These are phyloP conservation scores for Lysandra bellargus DNA, from an alignment of 2,888 invertebrate species.

Conservation along the genomic window DNA sequence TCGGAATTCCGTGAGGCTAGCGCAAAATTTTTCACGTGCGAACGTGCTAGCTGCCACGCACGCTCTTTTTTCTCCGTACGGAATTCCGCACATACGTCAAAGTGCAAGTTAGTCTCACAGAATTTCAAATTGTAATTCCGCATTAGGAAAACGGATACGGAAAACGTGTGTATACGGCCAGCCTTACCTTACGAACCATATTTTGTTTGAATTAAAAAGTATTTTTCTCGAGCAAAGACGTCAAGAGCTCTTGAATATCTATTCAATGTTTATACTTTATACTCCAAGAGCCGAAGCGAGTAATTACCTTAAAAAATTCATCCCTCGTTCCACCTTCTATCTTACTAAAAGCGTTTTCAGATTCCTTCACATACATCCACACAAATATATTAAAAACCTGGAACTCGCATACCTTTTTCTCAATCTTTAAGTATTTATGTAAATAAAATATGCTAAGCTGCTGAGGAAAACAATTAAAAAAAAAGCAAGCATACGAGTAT, in stretches of 20 bases:
- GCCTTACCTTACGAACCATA: neutral
- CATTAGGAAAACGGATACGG: neutral
- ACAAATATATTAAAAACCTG: conserved; percentile 6
- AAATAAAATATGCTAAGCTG: neutral
- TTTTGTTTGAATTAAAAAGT: neutral
- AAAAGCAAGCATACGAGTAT: neutral
- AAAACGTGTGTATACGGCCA: neutral
- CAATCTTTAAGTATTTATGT: neutral
- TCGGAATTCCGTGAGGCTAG: no score
- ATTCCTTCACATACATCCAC: conserved; percentile 41
- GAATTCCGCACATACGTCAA: no score
- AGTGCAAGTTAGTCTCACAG: no score
- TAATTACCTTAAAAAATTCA: conserved; percentile 48
- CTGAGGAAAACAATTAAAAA: neutral
- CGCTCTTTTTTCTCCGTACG: no score
- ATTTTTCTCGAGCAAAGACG: neutral
- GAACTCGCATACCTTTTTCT: neutral
- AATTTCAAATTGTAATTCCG: no score
- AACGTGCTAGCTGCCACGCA: no score
- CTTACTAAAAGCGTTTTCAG: conserved; percentile 46
- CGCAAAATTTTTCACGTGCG: no score
- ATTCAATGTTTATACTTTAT: conserved; percentile 19
- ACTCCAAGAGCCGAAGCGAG: conserved; percentile 37
- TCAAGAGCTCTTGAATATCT: conserved; percentile 4
- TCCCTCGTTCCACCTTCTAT: conserved; percentile 38